These are phyloP conservation scores for Drosophila micromelanica DNA, from an alignment of 1,140 invertebrate genomes.

Conservation along the genomic window DNA sequence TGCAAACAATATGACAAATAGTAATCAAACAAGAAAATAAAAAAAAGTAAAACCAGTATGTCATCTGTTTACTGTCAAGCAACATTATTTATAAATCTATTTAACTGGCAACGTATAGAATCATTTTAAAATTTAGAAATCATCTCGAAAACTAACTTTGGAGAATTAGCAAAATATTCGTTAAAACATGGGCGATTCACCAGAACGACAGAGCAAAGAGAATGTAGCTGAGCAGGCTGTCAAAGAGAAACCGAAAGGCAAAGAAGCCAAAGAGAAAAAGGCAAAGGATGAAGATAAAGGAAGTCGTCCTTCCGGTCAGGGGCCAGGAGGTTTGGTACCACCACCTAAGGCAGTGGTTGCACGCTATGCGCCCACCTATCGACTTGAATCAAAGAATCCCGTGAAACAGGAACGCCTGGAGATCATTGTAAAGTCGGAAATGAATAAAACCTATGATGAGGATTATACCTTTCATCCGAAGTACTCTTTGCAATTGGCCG, in stretches of 20 bases:
- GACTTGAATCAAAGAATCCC: conserved; percentile 80
- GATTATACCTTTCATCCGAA: conserved; percentile 75
- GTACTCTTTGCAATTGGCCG: conserved; percentile 62
- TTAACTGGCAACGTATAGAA: neutral
- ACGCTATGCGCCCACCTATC: conserved; percentile 82
- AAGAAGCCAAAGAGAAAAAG: conserved; percentile 13
- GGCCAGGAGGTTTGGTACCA: neutral
- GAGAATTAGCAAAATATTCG: neutral
- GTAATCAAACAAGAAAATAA: no score
- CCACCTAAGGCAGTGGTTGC: neutral
- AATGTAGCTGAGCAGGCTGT: conserved; percentile 6
- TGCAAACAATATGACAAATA: neutral
- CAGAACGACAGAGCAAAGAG: conserved; percentile 19
- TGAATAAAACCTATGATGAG: conserved; percentile 61
- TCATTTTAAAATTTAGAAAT: conserved; percentile 1
- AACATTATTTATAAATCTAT: neutral
- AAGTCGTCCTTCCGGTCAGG: neutral
- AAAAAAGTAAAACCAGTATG: neutral
- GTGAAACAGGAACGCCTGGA: conserved; percentile 76
- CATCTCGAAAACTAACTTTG: neutral
- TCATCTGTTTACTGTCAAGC: neutral
- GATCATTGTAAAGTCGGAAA: conserved; percentile 68
- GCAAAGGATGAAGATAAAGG: conserved; percentile 5
- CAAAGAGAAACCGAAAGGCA: conserved; percentile 29
- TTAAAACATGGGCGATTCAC: conserved; percentile 26